Evolutionary conservation across 2,113 vertebrate species (phyloP).

Genomic region (Nipponia nippon): DNA sequence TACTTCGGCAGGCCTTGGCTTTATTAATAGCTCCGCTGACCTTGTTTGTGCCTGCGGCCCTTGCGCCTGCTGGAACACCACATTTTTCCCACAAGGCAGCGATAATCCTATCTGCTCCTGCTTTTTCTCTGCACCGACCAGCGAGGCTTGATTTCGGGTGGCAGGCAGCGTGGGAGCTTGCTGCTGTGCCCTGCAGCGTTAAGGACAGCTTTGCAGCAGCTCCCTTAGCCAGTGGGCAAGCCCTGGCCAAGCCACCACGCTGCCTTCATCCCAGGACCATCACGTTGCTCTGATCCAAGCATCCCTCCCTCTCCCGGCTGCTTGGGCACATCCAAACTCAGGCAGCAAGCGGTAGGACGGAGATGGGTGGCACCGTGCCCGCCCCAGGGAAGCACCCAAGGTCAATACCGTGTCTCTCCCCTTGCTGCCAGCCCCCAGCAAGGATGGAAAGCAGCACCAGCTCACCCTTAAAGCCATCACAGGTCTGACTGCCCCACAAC

Average conservation of each 20-base stretch:
- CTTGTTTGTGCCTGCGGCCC: neutral
- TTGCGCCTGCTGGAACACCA: neutral
- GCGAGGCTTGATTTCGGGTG: neutral
- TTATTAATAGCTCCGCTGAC: neutral
- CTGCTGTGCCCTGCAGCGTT: neutral
- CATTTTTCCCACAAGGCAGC: conserved; percentile 29
- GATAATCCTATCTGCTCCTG: conserved; percentile 26
- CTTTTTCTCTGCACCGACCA: neutral
- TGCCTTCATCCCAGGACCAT: neutral
- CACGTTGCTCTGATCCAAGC: neutral
- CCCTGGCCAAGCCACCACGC: neutral
- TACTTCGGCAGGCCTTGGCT: neutral
- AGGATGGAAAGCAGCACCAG: no score
- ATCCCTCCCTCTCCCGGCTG: neutral
- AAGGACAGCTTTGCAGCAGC: neutral
- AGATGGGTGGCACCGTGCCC: neutral
- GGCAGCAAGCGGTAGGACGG: neutral
- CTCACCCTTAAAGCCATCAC: neutral
- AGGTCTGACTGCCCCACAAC: neutral
- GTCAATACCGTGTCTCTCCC: neutral
- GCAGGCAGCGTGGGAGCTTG: neutral
- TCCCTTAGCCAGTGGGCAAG: neutral
- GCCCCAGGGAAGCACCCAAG: neutral
- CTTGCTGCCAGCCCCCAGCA: neutral
- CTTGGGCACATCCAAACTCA: neutral